phyloP scores from a whole-genome alignment of 2,113 vertebrate species.

The Notechis scutatus region DNA sequence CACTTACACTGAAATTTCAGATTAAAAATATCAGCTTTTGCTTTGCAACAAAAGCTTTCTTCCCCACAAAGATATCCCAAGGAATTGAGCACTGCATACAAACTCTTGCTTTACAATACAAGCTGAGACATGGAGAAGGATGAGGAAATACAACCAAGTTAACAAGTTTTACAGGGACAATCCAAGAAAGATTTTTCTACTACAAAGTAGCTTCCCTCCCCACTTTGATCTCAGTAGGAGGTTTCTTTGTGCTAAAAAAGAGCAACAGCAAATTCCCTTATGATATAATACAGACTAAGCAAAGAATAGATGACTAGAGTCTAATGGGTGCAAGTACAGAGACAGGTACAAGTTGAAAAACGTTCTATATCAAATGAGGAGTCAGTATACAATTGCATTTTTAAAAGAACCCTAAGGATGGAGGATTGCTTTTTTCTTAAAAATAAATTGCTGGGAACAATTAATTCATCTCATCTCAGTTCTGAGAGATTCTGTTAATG shows the following conservation, averaged over 20 bases:
- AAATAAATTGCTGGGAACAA: not conserved
- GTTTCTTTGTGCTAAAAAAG: not conserved
- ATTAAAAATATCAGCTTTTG: not conserved
- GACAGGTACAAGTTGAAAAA: not conserved
- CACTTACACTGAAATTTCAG: not conserved
- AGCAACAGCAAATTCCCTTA: not conserved
- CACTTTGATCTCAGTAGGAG: not conserved
- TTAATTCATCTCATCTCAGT: not conserved
- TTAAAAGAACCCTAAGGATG: not conserved
- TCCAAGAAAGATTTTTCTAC: not conserved
- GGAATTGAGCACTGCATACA: not conserved
- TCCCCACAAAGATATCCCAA: not conserved
- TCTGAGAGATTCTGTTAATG: not conserved
- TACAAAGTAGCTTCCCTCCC: not conserved
- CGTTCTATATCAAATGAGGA: not conserved
- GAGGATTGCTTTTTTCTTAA: not conserved
- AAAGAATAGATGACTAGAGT: not conserved
- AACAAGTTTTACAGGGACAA: not conserved
- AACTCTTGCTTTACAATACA: not conserved
- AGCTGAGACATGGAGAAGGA: fast-evolving
- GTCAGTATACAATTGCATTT: not conserved
- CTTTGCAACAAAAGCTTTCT: not conserved
- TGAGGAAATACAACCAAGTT: not conserved
- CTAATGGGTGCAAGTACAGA: not conserved
- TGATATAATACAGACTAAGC: not conserved